Evolutionary conservation across 2,888 invertebrate species (phyloP).

Genomic region (Agonopterix alstromeriana): DNA sequence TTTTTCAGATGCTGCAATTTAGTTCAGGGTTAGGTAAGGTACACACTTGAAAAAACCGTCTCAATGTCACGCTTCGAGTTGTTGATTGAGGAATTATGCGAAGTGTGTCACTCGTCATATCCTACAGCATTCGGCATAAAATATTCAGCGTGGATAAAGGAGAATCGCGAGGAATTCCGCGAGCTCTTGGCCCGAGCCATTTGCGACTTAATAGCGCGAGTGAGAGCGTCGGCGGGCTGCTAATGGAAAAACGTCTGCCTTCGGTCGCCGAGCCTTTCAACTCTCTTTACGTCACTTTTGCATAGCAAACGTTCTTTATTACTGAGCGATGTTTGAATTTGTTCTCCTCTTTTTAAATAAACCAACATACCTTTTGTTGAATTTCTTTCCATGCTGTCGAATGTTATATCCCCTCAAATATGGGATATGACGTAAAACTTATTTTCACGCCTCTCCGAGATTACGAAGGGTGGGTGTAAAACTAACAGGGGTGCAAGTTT

Average conservation of each 20-base stretch:
- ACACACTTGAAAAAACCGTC: constrained; percentile 28
- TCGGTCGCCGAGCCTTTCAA: constrained; percentile 35
- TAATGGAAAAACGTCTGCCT: constrained; percentile 48
- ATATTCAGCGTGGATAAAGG: constrained; percentile 33
- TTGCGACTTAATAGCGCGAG: constrained; percentile 49
- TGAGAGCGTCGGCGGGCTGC: constrained; percentile 34
- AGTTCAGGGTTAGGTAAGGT: constrained; percentile 40
- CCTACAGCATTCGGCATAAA: constrained; percentile 24
- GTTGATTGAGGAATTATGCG: constrained; percentile 44
- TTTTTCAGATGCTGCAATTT: constrained; percentile 19
- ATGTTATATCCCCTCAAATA: constrained; percentile 8
- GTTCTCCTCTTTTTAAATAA: neutral
- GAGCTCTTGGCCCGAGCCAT: constrained; percentile 39
- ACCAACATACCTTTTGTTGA: constrained; percentile 1
- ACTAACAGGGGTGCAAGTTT: constrained; percentile 64
- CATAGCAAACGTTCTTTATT: neutral
- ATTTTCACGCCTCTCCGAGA: constrained; percentile 46
- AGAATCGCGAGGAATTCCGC: constrained; percentile 34
- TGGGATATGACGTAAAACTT: constrained; percentile 7
- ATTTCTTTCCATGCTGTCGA: neutral
- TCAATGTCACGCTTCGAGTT: constrained; percentile 38
- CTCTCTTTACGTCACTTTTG: constrained; percentile 19
- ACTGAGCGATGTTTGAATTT: neutral
- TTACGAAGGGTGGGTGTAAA: constrained; percentile 54
- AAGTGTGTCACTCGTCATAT: constrained; percentile 37